Conservation (phyloP, 1,140 invertebrate genomes). For the Pogonomyrmex californicus region DNA sequence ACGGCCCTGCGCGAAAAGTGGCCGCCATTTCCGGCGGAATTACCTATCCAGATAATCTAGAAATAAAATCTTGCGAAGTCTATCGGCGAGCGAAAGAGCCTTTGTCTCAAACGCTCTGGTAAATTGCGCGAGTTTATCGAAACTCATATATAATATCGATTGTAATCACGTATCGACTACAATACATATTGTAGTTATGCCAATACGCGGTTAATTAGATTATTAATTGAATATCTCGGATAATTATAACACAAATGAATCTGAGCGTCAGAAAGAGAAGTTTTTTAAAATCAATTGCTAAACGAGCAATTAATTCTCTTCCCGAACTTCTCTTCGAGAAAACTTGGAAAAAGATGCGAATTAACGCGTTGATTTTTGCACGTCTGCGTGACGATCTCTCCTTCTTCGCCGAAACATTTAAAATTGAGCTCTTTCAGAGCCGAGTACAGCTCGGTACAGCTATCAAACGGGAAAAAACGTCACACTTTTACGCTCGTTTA, state of each 20-base stretch:
- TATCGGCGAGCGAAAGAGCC: background rate
- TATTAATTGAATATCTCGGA: background rate
- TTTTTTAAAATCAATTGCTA: background rate
- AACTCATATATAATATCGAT: background rate
- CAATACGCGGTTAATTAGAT: background rate
- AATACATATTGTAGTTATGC: background rate
- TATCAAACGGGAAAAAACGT: background rate
- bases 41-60: conserved; percentile 57
- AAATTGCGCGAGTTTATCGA: background rate
- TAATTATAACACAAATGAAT: background rate
- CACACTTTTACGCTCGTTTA: conserved; percentile 14
- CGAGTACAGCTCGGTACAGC: background rate
- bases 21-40: conserved; percentile 67
- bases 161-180: background rate
- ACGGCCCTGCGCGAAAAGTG: conserved; percentile 67
- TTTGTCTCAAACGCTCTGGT: background rate
- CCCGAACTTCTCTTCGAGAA: background rate
- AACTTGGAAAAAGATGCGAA: background rate
- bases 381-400: background rate
- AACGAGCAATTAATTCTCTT: background rate
- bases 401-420: background rate
- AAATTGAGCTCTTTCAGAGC: background rate
- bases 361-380: conserved; percentile 22
- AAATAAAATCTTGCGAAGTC: conserved; percentile 67
- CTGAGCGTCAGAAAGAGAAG: background rate